phyloP scores from a whole-genome alignment of 2,797 vertebrate species.

The Thamnophis elegans region DNA sequence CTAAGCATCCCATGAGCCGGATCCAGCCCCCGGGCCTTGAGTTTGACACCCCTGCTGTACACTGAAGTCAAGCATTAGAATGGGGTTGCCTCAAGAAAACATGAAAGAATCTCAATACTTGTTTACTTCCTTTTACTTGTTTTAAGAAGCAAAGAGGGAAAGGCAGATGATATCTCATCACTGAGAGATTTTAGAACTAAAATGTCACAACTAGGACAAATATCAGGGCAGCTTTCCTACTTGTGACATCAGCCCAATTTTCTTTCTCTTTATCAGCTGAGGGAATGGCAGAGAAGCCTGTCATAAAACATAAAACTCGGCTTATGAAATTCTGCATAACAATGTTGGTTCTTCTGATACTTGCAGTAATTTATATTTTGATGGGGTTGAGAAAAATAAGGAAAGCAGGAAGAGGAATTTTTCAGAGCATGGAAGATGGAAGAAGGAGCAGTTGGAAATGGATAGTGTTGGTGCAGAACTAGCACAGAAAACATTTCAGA shows the following conservation, averaged over 20 bases:
- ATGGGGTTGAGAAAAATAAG: neutral
- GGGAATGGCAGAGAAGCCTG: neutral
- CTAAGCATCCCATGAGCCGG: no score
- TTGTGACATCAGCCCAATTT: neutral
- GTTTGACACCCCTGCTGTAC: neutral
- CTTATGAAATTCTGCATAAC: neutral
- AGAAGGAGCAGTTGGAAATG: neutral
- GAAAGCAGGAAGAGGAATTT: neutral
- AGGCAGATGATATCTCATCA: neutral
- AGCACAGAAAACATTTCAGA: neutral
- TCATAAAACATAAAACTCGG: neutral
- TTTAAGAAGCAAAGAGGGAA: constrained; percentile 5
- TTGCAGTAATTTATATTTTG: neutral
- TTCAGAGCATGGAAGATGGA: neutral
- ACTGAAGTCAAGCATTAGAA: constrained; percentile 20
- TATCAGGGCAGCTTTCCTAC: neutral
- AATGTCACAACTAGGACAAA: neutral
- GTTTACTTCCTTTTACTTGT: neutral
- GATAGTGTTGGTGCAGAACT: neutral
- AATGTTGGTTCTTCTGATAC: neutral
- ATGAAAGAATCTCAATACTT: neutral
- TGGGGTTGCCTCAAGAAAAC: constrained; percentile 9
- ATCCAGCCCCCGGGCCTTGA: no score
- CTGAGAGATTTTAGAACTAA: neutral
- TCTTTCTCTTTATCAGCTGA: constrained; percentile 16